A percentile compares a stretch with the other conserved stretches of the same genome.
Evolutionary conservation across 2,797 vertebrate genomes (phyloP).

Genomic region (Parauchenoglanis ngamensis): DNA sequence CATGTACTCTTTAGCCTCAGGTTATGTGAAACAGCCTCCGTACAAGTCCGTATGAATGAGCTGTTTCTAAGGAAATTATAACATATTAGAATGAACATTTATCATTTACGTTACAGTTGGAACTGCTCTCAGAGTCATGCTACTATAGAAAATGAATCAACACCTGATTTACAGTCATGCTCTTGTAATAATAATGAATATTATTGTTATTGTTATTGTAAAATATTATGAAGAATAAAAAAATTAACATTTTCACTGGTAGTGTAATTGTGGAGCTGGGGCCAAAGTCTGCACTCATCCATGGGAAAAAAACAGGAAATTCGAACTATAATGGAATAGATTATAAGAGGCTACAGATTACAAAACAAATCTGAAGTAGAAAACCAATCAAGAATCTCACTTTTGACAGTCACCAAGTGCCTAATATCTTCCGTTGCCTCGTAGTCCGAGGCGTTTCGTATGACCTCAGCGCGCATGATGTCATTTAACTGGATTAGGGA

Average conservation of each 20-base stretch:
- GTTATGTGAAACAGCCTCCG: not conserved
- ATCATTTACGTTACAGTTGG: not conserved
- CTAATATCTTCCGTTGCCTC: conserved; percentile 48
- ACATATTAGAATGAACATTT: not conserved
- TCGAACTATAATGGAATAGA: not conserved
- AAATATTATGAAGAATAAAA: not conserved
- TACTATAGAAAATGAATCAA: not conserved
- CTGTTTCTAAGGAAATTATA: not conserved
- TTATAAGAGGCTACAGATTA: not conserved
- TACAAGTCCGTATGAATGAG: not conserved
- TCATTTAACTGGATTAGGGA: conserved; percentile 53
- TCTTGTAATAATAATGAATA: not conserved
- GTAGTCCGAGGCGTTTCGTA: conserved; percentile 37
- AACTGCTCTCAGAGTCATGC: not conserved
- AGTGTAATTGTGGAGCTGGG: not conserved
- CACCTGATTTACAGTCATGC: not conserved
- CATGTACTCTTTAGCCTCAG: not conserved
- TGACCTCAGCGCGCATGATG: conserved; percentile 61
- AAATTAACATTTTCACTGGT: not conserved
- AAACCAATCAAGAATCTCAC: not conserved
- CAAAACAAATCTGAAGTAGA: not conserved
- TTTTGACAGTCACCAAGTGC: not conserved
- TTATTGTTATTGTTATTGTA: not conserved
- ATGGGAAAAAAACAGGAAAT: not conserved
- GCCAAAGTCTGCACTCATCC: not conserved